Conservation (phyloP, 1,140 invertebrate genomes). For the Ganaspis sp. region DNA sequence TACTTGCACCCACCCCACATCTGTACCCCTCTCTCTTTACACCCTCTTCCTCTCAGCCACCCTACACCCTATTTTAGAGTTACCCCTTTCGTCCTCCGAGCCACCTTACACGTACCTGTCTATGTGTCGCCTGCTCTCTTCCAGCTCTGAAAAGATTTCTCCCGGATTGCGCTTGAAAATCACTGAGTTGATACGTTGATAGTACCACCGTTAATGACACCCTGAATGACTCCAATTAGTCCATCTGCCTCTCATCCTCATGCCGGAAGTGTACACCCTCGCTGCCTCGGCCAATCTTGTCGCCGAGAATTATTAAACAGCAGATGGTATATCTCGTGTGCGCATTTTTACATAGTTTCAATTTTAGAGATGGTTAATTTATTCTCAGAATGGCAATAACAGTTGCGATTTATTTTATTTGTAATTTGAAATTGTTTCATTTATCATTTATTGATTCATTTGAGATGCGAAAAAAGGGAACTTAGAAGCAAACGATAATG, state of each 20-base stretch:
- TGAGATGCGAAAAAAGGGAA: no score
- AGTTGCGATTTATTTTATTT: no score
- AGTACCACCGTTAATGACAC: slow-evolving; percentile 64
- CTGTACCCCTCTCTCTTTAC: slow-evolving; percentile 49
- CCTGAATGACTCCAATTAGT: slow-evolving; percentile 73
- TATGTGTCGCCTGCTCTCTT: slow-evolving; percentile 34
- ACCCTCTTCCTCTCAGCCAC: slow-evolving; percentile 40
- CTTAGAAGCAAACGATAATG: no score
- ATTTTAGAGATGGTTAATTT: no score
- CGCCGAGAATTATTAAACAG: slow-evolving; percentile 42
- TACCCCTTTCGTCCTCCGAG: slow-evolving; percentile 18
- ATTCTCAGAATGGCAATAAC: no score
- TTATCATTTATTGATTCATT: no score
- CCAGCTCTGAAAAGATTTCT: slow-evolving; percentile 66
- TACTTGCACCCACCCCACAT: slow-evolving; percentile 62
- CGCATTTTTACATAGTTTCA: background rate
- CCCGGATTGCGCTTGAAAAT: slow-evolving; percentile 58
- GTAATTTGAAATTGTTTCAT: no score
- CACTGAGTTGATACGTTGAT: slow-evolving; percentile 58
- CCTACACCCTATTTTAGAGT: background rate
- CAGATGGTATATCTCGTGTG: slow-evolving; percentile 32
- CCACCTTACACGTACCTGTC: slow-evolving; percentile 34
- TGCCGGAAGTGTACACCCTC: slow-evolving; percentile 55
- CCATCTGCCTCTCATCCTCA: slow-evolving; percentile 52
- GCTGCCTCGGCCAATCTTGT: slow-evolving; percentile 49